Evolutionary conservation across 2,113 vertebrate genomes (phyloP).

Genomic region (Nicator chloris): DNA sequence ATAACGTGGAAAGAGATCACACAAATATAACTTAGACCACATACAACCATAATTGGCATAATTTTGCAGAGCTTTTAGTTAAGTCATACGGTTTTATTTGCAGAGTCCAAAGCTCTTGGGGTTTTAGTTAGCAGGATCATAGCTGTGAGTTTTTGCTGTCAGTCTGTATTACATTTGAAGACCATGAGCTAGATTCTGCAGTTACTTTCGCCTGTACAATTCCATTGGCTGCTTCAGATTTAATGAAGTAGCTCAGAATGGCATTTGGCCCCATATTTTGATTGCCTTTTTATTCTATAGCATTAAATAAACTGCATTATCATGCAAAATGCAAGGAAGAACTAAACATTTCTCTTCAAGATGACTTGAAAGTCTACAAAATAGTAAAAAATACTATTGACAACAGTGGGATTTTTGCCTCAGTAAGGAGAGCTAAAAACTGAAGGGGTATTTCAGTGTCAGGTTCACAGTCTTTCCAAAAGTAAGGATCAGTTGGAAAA

Average conservation of each 20-base stretch:
- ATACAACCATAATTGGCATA: neutral
- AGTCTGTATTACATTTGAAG: constrained; percentile 3
- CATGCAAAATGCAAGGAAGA: constrained; percentile 4
- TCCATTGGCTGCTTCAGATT: neutral
- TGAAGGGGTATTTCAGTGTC: neutral
- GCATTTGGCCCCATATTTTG: neutral
- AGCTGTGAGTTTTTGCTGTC: constrained; percentile 47
- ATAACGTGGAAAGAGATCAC: neutral
- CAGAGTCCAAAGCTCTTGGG: constrained; percentile 58
- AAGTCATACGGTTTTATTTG: constrained; percentile 3
- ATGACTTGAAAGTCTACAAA: neutral
- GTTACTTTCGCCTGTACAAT: neutral
- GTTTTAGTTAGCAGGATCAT: neutral
- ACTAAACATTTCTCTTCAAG: constrained; percentile 24
- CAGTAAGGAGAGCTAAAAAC: neutral
- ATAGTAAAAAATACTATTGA: neutral
- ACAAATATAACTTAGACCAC: neutral
- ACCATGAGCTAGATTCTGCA: neutral
- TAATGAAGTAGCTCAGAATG: neutral
- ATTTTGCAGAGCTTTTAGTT: constrained; percentile 6
- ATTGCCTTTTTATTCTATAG: neutral
- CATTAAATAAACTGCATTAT: constrained; percentile 19
- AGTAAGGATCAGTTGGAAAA: neutral
- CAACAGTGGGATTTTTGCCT: neutral
- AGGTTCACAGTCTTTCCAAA: neutral